Percentiles rank a stretch among this genome's conserved stretches.
These are phyloP conservation scores for Ophioninae sp. DNA, from an alignment of 2,888 invertebrate species.

Conservation along the genomic window DNA sequence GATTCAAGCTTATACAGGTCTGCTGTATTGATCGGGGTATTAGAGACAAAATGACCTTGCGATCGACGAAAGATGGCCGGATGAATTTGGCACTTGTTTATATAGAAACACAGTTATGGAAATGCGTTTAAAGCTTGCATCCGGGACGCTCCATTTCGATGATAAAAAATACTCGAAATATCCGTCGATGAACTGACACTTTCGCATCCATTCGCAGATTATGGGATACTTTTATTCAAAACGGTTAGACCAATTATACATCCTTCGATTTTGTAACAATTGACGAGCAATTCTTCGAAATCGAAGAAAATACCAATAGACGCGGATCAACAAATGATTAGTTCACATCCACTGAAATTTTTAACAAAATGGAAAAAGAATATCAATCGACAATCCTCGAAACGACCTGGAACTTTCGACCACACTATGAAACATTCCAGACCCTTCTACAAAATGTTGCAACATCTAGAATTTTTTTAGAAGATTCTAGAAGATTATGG, in stretches of 20 bases:
- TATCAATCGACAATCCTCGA: slow-evolving; percentile 62
- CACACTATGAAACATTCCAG: too few species aligned
- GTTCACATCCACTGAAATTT: slow-evolving; percentile 62
- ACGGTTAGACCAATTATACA: slow-evolving; percentile 63
- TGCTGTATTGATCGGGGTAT: slow-evolving; percentile 51
- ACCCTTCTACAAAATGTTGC: too few species aligned
- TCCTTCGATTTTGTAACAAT: slow-evolving; percentile 64
- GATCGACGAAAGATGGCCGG: slow-evolving; percentile 52
- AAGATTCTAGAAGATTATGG: too few species aligned
- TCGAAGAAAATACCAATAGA: slow-evolving; percentile 61
- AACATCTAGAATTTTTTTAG: too few species aligned
- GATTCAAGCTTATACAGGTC: slow-evolving; percentile 50
- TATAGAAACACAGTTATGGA: slow-evolving; percentile 59
- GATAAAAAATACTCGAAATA: slow-evolving; percentile 64
- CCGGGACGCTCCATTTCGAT: slow-evolving; percentile 62
- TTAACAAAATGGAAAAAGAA: slow-evolving; percentile 57
- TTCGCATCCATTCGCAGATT: slow-evolving; percentile 66
- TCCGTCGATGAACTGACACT: too few species aligned
- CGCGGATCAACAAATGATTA: slow-evolving; percentile 65
- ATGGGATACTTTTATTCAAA: slow-evolving; percentile 64
- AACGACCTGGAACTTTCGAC: slow-evolving; percentile 53
- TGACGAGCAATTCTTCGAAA: slow-evolving; percentile 68
- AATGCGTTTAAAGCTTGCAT: slow-evolving; percentile 58
- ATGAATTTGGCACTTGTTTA: slow-evolving; percentile 19
- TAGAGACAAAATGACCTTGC: slow-evolving; percentile 36